These are phyloP conservation scores for Fabriciana adippe DNA, from an alignment of 2,888 invertebrate species.

Conservation along the genomic window DNA sequence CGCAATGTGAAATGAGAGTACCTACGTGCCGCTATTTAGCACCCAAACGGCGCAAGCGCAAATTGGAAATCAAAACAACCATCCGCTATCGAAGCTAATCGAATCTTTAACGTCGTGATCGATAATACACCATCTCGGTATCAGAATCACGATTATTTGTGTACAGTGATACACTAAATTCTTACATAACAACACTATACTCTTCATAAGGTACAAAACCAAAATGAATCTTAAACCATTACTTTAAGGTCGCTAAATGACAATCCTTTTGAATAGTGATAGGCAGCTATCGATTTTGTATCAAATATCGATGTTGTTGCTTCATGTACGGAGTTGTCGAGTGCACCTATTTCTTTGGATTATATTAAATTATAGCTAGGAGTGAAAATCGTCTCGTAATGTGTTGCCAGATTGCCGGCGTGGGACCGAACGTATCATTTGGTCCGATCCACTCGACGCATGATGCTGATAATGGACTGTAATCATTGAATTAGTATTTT, in stretches of 20 bases:
- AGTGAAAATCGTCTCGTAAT: constrained; percentile 80
- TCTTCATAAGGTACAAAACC: constrained; percentile 32
- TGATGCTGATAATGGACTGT: constrained; percentile 71
- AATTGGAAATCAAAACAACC: constrained; percentile 82
- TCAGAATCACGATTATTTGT: constrained; percentile 78
- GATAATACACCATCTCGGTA: constrained; percentile 77
- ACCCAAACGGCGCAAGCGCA: constrained; percentile 77
- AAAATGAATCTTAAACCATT: constrained; percentile 53
- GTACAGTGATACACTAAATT: constrained; percentile 46
- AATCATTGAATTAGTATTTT: constrained; percentile 77
- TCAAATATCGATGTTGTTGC: constrained; percentile 33
- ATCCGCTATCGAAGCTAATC: constrained; percentile 78
- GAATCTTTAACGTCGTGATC: constrained; percentile 78
- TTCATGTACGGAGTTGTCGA: constrained; percentile 46
- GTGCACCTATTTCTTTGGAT: constrained; percentile 80
- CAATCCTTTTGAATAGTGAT: background rate
- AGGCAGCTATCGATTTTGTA: constrained; percentile 24
- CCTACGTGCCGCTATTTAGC: constrained; percentile 81
- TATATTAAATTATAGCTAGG: constrained; percentile 82
- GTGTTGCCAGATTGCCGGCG: constrained; percentile 76
- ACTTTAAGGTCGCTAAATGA: constrained; percentile 40
- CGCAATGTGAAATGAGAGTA: constrained; percentile 62
- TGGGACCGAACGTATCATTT: constrained; percentile 78
- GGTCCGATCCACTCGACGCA: constrained; percentile 60
- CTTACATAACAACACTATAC: constrained; percentile 23